These are phyloP conservation scores for Dasysyrphus albostriatus DNA, from an alignment of 2,888 invertebrate genomes.

Conservation along the genomic window DNA sequence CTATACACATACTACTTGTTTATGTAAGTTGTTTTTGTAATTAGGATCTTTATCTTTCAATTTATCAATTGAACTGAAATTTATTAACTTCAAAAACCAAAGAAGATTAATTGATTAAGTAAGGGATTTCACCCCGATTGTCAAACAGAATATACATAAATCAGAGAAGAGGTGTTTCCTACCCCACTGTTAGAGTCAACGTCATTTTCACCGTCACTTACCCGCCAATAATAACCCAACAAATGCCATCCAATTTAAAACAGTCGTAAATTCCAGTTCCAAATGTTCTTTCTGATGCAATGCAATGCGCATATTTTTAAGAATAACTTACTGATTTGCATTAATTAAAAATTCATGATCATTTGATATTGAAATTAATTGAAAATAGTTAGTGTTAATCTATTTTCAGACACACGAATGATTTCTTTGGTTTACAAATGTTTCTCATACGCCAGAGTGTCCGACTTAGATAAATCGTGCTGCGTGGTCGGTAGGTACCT, in stretches of 20 bases:
- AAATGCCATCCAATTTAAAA: not conserved
- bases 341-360: constrained; percentile 66
- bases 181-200: too few species aligned
- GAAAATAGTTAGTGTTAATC: constrained; percentile 58
- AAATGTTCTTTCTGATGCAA: constrained; percentile 60
- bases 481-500: not conserved
- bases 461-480: constrained; percentile 38
- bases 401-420: constrained; percentile 56
- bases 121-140: constrained; percentile 42
- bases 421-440: constrained; percentile 29
- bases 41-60: constrained; percentile 27
- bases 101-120: constrained; percentile 66
- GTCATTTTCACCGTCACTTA: not conserved
- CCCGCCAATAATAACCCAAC: not conserved
- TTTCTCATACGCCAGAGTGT: constrained; percentile 56
- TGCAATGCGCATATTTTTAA: constrained; percentile 3
- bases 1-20: not conserved
- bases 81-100: constrained; percentile 31
- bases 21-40: constrained; percentile 46
- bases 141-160: constrained; percentile 12
- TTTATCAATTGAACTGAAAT: constrained; percentile 55
- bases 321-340: constrained; percentile 47
- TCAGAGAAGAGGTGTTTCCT: constrained; percentile 22
- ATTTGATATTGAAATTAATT: constrained; percentile 66
- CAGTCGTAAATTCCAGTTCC: constrained; percentile 10